Evolutionary conservation across 2,113 vertebrate species (phyloP).

Genomic region (Laticauda laticaudata): DNA sequence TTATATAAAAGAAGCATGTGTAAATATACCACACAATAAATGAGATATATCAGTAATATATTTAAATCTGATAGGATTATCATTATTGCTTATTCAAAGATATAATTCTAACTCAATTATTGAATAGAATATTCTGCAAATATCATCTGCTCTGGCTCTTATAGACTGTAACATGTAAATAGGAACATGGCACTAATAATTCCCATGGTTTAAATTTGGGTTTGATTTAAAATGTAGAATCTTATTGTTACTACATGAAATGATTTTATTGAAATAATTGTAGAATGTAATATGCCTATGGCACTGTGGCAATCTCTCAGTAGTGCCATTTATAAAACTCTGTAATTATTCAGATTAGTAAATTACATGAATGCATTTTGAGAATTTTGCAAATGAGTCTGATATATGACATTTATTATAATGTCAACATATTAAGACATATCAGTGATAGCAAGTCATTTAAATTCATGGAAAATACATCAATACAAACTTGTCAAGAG

Average conservation of each 20-base stretch:
- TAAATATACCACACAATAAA: neutral
- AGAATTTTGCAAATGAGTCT: slow-evolving; percentile 27
- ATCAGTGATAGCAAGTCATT: slow-evolving; percentile 47
- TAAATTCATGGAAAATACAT: slow-evolving; percentile 43
- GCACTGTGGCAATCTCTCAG: neutral
- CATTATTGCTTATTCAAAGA: neutral
- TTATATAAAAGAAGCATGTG: neutral
- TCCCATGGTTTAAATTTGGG: neutral
- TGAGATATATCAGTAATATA: neutral
- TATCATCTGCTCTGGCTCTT: neutral
- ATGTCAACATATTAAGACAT: slow-evolving; percentile 32
- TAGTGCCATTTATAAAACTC: slow-evolving; percentile 16
- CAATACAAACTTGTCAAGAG: slow-evolving; percentile 43
- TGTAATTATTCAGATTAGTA: slow-evolving; percentile 21
- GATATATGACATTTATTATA: slow-evolving; percentile 4
- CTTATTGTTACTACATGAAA: neutral
- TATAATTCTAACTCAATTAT: neutral
- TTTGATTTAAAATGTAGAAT: neutral
- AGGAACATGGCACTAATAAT: neutral
- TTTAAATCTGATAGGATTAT: neutral
- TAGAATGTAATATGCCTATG: neutral
- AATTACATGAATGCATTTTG: slow-evolving; percentile 29
- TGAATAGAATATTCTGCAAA: neutral
- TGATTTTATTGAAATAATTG: neutral
- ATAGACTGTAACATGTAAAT: neutral